These are phyloP conservation scores for Sebastes fasciatus DNA, from an alignment of 2,113 vertebrate species.

Conservation along the genomic window DNA sequence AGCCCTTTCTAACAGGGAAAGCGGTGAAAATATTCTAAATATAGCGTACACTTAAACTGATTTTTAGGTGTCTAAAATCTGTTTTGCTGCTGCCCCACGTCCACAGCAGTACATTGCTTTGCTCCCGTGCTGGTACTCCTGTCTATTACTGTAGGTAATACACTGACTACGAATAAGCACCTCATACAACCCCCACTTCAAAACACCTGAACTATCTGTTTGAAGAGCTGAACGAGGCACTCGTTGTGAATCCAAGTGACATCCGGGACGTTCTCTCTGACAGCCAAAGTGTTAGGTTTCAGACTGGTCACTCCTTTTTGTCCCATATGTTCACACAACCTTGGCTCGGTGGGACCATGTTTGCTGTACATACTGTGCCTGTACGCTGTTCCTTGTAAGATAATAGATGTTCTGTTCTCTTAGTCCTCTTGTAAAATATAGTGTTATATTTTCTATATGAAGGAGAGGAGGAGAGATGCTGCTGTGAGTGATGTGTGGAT, in stretches of 20 bases:
- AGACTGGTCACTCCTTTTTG: not conserved
- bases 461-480: constrained; percentile 66
- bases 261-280: not conserved
- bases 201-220: not conserved
- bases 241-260: not conserved
- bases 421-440: constrained; percentile 80
- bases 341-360: constrained; percentile 79
- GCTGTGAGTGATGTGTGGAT: constrained; percentile 58
- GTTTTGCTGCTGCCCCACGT: not conserved
- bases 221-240: not conserved
- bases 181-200: not conserved
- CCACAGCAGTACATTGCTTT: not conserved
- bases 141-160: not conserved
- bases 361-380: constrained; percentile 83
- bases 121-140: not conserved
- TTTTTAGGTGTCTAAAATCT: not conserved
- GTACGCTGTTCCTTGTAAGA: constrained; percentile 76
- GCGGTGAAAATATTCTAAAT: not conserved
- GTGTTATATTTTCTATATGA: constrained; percentile 84
- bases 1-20: not conserved
- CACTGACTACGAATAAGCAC: not conserved
- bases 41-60: not conserved
- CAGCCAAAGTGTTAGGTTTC: constrained; percentile 41
- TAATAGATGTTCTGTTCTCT: constrained; percentile 87
- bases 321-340: not conserved